These are phyloP conservation scores for Seladonia tumulorum DNA, from an alignment of 2,888 invertebrate genomes.

Conservation along the genomic window DNA sequence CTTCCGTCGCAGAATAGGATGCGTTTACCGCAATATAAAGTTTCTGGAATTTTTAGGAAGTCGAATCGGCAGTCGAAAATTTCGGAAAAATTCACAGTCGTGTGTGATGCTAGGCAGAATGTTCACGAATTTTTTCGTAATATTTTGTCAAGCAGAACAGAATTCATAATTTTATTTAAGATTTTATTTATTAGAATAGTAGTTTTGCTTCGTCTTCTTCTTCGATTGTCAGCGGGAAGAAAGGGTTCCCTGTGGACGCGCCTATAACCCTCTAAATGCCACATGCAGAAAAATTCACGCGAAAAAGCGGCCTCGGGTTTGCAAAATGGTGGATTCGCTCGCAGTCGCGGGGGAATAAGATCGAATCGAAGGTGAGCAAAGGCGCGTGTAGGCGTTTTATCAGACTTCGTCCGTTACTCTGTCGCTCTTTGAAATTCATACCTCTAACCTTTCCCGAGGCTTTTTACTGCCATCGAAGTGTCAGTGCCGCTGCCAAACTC, in stretches of 20 bases:
- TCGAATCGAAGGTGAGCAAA: constrained; percentile 27
- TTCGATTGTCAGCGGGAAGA: constrained; percentile 24
- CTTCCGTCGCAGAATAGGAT: too few species aligned
- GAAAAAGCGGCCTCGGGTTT: constrained; percentile 15
- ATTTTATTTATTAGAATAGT: too few species aligned
- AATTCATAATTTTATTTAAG: too few species aligned
- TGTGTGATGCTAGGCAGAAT: too few species aligned
- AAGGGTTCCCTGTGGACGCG: constrained; percentile 34
- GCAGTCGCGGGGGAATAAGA: constrained; percentile 49
- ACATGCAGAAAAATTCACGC: neutral
- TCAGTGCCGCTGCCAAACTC: constrained; percentile 57
- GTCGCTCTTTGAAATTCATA: constrained; percentile 67
- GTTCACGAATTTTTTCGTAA: too few species aligned
- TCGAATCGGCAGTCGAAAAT: too few species aligned
- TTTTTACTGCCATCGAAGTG: constrained; percentile 54
- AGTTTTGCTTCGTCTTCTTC: too few species aligned
- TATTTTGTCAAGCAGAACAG: too few species aligned
- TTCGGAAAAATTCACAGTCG: too few species aligned
- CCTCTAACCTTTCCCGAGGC: constrained; percentile 40
- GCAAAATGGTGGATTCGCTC: constrained; percentile 14
- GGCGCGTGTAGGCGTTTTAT: constrained; percentile 52
- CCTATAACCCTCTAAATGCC: constrained; percentile 16
- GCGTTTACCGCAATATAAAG: too few species aligned
- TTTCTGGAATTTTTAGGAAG: too few species aligned
- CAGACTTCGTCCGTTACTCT: constrained; percentile 37